Evolutionary conservation across 2,888 invertebrate species (phyloP), one percentile per base, ranked within the genome.

Genomic region (Tachina fera): DNA sequence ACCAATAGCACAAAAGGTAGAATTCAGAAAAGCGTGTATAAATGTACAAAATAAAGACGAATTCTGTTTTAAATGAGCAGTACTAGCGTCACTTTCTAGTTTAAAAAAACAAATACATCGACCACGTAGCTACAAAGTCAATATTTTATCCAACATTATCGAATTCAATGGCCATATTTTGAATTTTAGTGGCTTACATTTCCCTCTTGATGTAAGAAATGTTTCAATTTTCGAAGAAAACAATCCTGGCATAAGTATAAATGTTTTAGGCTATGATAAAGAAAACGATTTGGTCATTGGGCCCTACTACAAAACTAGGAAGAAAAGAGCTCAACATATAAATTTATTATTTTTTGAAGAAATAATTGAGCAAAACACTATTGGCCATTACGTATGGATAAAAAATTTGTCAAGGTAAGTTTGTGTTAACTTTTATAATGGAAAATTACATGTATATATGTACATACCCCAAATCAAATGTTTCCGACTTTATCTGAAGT

Each of bases 231-330:
- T 81, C 14, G 70, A 63, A 45, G 14, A 70, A n/a, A 68, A 70
- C 51, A 76, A 76, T 49, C 76, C 63, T 0, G 14, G 19, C 3
- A 71, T 75, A 14, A 76, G 75, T 8, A 31, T 82, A 11, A 75
- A 82, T 56, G 75, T 60, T 0, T 82, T 82, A 49, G 82, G 70
- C 1, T 76, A 41, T 19, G 71, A 82, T 22, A 14, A 56, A 53
- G n/a, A 45, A 8, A 49, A 9, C 2, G 22, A 76, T 10, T 16
- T 31, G 16, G 11, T 71, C n/a, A 47, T 70, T 71, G 71, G 63
- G 1, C 82, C 70, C 1, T 56, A 39, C 14, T 71, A 63, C n/a
- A 71, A 45, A 56, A 65, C 63, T 0, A 65, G 65, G 13, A 16
- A 13, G 9, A 22, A 5, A 22, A 71, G 41, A 39, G 0, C 14